These are phyloP conservation scores for Lonchura striata DNA, from an alignment of 2,113 vertebrate genomes.

Conservation along the genomic window DNA sequence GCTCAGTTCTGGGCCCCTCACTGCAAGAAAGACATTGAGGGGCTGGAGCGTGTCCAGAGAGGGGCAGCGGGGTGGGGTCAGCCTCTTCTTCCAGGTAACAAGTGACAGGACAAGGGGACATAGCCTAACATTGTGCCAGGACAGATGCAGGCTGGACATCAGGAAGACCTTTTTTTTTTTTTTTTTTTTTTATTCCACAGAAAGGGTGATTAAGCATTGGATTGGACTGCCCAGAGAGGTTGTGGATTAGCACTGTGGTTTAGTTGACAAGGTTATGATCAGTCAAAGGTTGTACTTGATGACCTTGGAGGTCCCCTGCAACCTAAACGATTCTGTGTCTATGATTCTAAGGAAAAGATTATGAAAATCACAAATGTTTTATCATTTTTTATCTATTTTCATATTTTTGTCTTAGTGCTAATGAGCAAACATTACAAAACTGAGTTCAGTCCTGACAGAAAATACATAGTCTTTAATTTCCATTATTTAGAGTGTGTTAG, in stretches of 20 bases:
- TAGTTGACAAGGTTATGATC: neutral
- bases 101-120: neutral
- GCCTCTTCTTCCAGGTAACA: fast-evolving
- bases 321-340: neutral
- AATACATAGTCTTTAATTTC: neutral
- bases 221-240: neutral
- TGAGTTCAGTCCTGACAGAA: neutral
- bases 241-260: neutral
- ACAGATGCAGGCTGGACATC: neutral
- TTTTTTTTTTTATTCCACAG: neutral
- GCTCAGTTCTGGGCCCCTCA: neutral
- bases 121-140: neutral
- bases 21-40: neutral
- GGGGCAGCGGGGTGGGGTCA: fast-evolving
- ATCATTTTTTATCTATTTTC: neutral
- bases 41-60: neutral
- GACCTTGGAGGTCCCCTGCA: neutral
- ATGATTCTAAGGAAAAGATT: neutral
- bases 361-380: neutral
- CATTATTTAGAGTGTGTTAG: neutral
- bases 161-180: too few relatives aligned
- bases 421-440: neutral
- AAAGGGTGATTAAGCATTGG: neutral
- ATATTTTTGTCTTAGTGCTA: neutral
- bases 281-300: neutral